Evolutionary conservation across 2,888 invertebrate species (phyloP).

Genomic region (Ophonus ardosiacus): DNA sequence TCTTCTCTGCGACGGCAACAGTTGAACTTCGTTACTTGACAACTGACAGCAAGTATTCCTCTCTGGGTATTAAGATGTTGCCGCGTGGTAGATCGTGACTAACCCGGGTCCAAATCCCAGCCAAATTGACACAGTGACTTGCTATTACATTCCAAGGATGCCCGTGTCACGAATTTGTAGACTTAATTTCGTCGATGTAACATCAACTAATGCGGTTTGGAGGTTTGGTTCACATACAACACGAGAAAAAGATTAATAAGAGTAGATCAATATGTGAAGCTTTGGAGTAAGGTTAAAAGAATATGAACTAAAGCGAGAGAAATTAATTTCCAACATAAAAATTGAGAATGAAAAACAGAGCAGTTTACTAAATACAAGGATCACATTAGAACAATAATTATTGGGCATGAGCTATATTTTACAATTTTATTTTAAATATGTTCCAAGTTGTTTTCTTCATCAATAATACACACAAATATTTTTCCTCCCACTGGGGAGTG

Average conservation of each 20-base stretch:
- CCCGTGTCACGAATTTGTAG: constrained; percentile 52
- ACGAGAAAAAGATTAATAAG: not conserved
- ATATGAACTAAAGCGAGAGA: no score
- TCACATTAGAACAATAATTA: no score
- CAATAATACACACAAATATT: no score
- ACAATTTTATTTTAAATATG: no score
- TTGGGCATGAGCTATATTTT: no score
- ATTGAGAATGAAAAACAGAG: no score
- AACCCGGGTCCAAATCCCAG: constrained; percentile 36
- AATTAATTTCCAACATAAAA: no score
- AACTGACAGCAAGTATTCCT: constrained; percentile 59
- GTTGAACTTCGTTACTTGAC: constrained; percentile 56
- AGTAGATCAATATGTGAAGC: not conserved
- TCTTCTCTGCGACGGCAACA: constrained; percentile 6
- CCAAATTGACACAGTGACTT: constrained; percentile 61
- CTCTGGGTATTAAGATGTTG: constrained; percentile 57
- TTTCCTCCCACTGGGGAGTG: no score
- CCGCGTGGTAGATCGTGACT: constrained; percentile 50
- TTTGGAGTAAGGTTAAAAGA: not conserved
- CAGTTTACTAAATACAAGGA: no score
- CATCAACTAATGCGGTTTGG: constrained; percentile 48
- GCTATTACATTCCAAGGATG: constrained; percentile 54
- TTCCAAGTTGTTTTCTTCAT: no score
- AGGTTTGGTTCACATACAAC: constrained; percentile 1
- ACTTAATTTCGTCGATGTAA: constrained; percentile 38